Conservation (phyloP, 2,888 invertebrate species). For the Hirtodrosophila duncani region DNA sequence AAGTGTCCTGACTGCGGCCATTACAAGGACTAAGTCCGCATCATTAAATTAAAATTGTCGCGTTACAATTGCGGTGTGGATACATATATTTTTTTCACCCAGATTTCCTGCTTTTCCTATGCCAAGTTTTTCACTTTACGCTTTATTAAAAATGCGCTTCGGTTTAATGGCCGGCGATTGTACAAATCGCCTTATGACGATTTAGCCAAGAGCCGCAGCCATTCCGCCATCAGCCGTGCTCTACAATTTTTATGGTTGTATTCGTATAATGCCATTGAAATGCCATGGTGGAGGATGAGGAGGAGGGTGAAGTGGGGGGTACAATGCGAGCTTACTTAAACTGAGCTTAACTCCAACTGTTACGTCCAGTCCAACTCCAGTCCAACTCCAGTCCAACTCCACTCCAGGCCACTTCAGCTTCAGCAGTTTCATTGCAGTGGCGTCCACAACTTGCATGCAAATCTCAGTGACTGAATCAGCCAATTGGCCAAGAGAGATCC, state of each 20-base stretch:
- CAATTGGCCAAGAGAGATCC: constrained; percentile 33
- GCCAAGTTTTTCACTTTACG: constrained; percentile 60
- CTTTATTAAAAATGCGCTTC: constrained; percentile 70
- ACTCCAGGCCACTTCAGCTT: no score
- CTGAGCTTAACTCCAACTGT: no score
- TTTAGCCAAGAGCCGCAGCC: constrained; percentile 55
- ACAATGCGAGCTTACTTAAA: no score
- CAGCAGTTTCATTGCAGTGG: constrained; percentile 5
- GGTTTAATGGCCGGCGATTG: constrained; percentile 71
- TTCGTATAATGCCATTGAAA: constrained; percentile 70
- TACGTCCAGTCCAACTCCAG: no score
- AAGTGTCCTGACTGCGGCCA: constrained; percentile 60
- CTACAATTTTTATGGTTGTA: constrained; percentile 67
- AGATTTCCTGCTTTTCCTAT: constrained; percentile 23
- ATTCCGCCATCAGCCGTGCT: no score
- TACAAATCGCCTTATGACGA: constrained; percentile 74
- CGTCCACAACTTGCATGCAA: constrained; percentile 54
- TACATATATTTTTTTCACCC: constrained; percentile 29
- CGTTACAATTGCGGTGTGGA: constrained; percentile 34
- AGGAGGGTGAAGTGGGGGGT: no score
- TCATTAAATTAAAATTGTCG: constrained; percentile 73
- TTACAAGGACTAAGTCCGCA: constrained; percentile 73
- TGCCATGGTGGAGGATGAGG: no score
- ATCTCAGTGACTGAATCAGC: constrained; percentile 51
- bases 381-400: no score